Percentiles rank a stretch among this genome's conserved stretches.
These are phyloP conservation scores for Arrhamphus sclerolepis DNA, from an alignment of 2,797 vertebrate species.

Conservation along the genomic window DNA sequence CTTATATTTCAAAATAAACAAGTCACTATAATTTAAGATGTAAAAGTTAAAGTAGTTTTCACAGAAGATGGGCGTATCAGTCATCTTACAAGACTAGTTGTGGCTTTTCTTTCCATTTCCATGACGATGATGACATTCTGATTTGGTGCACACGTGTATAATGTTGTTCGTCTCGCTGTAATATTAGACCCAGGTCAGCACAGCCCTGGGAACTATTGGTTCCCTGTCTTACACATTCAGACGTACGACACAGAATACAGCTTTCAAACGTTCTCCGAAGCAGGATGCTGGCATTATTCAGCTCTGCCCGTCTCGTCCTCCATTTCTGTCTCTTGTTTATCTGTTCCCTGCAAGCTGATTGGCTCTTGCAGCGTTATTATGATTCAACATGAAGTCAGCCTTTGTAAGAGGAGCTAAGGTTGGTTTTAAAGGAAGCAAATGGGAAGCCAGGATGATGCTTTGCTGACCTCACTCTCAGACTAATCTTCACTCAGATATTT, in stretches of 20 bases:
- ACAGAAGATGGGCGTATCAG: background rate
- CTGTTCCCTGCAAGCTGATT: background rate
- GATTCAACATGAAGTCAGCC: constrained; percentile 18
- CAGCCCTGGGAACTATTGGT: background rate
- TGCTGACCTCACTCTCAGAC: background rate
- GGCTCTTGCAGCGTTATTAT: background rate
- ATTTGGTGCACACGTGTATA: background rate
- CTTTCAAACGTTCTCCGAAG: background rate
- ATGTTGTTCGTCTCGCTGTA: background rate
- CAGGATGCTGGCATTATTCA: constrained; percentile 3
- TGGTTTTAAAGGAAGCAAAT: constrained; percentile 9
- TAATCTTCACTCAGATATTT: background rate
- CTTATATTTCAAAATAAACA: background rate
- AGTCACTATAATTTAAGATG: background rate
- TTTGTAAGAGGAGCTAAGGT: background rate
- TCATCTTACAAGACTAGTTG: background rate
- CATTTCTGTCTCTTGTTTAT: constrained; percentile 13
- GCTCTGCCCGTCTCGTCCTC: background rate
- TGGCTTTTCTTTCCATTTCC: background rate
- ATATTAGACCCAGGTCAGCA: constrained; percentile 2
- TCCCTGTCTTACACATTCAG: background rate
- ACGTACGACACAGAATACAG: background rate
- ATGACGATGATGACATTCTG: background rate
- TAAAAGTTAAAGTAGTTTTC: background rate
- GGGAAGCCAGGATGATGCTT: background rate